These are phyloP conservation scores for Alloplasta piceator DNA, from an alignment of 2,888 invertebrate genomes.

Conservation along the genomic window DNA sequence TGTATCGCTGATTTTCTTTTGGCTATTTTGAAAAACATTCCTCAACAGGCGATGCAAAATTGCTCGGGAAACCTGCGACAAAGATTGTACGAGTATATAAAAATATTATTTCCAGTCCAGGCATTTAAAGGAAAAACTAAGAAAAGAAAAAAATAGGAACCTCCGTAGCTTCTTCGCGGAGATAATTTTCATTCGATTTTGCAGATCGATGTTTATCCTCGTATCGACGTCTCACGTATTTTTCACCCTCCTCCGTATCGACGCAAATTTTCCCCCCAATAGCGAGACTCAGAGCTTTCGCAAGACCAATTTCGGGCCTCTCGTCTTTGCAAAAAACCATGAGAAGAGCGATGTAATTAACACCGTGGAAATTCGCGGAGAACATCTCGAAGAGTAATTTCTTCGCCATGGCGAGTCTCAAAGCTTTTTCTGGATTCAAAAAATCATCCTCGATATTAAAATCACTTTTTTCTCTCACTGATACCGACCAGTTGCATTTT, in stretches of 20 bases:
- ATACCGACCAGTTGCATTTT: not conserved
- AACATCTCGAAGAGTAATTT: conserved; percentile 86
- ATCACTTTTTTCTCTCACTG: not conserved
- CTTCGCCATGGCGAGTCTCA: conserved; percentile 84
- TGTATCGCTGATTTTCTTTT: not conserved
- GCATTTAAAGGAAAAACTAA: no score
- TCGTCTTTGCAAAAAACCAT: conserved; percentile 87
- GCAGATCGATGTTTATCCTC: conserved; percentile 64
- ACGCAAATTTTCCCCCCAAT: conserved; percentile 85
- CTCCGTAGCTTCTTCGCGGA: conserved; percentile 52
- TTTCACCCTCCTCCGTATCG: conserved; percentile 84
- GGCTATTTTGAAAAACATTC: conserved; percentile 5
- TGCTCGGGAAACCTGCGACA: conserved; percentile 28
- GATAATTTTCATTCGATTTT: conserved; percentile 21
- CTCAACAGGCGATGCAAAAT: conserved; percentile 33
- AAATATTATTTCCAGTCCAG: not conserved
- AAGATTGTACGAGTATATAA: conserved; percentile 7
- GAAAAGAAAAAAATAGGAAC: conserved; percentile 43
- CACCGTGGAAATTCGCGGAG: conserved; percentile 82
- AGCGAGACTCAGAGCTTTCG: conserved; percentile 85
- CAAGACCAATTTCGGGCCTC: conserved; percentile 85
- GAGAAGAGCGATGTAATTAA: conserved; percentile 87
- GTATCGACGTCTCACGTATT: conserved; percentile 83
- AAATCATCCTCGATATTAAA: not conserved
- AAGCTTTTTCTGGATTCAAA: conserved; percentile 67